These are phyloP conservation scores for Cygnus atratus DNA, from an alignment of 2,113 vertebrate genomes.

Conservation along the genomic window DNA sequence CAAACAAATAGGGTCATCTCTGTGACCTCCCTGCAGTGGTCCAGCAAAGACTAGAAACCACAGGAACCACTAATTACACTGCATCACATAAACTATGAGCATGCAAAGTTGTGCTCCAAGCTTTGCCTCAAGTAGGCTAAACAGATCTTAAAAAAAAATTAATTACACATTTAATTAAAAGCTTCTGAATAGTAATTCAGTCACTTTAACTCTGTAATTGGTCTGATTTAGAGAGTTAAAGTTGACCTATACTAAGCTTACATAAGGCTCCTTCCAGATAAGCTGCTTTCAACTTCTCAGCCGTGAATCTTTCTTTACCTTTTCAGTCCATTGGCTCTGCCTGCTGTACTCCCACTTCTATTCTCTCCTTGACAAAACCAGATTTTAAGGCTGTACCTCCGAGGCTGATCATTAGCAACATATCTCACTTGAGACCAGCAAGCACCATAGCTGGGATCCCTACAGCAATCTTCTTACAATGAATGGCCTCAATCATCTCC, in stretches of 20 bases:
- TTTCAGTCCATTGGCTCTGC: not conserved
- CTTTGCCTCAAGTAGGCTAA: not conserved
- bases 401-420: not conserved
- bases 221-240: not conserved
- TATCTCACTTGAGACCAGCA: not conserved
- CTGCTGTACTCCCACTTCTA: not conserved
- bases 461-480: not conserved
- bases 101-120: not conserved
- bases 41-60: not conserved
- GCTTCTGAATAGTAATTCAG: not conserved
- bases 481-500: not conserved
- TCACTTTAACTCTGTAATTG: not conserved
- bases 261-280: not conserved
- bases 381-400: slow-evolving; percentile 3
- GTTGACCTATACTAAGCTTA: not conserved
- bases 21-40: not conserved
- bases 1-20: not conserved
- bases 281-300: not conserved
- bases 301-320: not conserved
- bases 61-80: not conserved
- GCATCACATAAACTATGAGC: too few relatives aligned
- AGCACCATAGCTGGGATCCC: not conserved
- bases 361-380: not conserved
- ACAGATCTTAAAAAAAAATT: not conserved
- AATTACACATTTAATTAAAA: not conserved